Conservation (phyloP, 2,113 vertebrate genomes). For the Ophiodon elongatus region DNA sequence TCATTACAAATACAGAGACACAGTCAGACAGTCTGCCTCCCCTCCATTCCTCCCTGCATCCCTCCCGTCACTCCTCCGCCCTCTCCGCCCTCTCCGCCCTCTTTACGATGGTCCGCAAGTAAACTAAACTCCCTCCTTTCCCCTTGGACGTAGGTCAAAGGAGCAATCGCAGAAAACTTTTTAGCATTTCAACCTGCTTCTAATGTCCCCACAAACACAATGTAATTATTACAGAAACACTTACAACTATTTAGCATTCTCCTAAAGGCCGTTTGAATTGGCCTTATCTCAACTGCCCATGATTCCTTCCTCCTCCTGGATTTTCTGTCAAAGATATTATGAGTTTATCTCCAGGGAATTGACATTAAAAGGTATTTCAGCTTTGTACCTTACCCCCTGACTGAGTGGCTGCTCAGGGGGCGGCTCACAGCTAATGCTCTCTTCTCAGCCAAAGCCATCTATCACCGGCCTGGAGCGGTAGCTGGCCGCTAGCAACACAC, state of each 20-base stretch:
- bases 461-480: conserved; percentile 69
- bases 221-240: not conserved
- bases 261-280: conserved; percentile 19
- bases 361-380: conserved; percentile 66
- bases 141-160: conserved; percentile 33
- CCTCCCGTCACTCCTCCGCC: conserved; percentile 59
- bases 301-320: not conserved
- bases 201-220: conserved; percentile 9
- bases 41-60: conserved; percentile 55
- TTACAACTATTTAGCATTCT: not conserved
- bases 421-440: conserved; percentile 66
- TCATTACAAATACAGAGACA: conserved; percentile 79
- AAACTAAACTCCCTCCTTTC: conserved; percentile 43
- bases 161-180: conserved; percentile 21
- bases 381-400: conserved; percentile 55
- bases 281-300: conserved; percentile 24
- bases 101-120: conserved; percentile 62
- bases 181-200: not conserved
- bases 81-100: conserved; percentile 51
- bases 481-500: conserved; percentile 51
- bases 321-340: conserved; percentile 47
- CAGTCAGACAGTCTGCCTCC: conserved; percentile 78
- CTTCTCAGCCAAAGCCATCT: conserved; percentile 69
- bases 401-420: conserved; percentile 58
- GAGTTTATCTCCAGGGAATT: conserved; percentile 57